Evolutionary conservation across 2,113 vertebrate genomes (phyloP).

Genomic region (Chlorocebus sabaeus): DNA sequence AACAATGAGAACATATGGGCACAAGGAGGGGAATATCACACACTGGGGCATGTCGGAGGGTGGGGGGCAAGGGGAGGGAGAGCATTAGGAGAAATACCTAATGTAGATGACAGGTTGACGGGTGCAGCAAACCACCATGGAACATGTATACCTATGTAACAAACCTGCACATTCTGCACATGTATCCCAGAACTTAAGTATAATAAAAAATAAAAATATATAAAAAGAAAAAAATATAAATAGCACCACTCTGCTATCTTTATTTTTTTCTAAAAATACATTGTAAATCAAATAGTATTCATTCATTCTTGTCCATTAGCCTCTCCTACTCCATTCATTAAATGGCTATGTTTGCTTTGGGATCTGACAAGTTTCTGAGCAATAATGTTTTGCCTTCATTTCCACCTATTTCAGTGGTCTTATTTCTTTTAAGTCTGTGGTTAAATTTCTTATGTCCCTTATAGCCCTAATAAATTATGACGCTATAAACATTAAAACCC

Average conservation of each 20-base stretch:
- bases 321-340: not conserved
- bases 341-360: not conserved
- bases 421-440: not conserved
- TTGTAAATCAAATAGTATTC: not conserved
- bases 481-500: not conserved
- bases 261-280: not conserved
- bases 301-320: not conserved
- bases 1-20: too few relatives aligned
- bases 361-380: not conserved
- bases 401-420: not conserved
- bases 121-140: too few relatives aligned
- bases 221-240: not conserved
- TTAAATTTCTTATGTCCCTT: not conserved
- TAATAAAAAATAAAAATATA: not conserved
- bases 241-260: not conserved
- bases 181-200: too few relatives aligned
- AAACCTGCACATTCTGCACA: too few relatives aligned
- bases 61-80: too few relatives aligned
- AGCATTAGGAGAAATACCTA: too few relatives aligned
- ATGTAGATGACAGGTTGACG: too few relatives aligned
- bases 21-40: too few relatives aligned
- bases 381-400: slow-evolving; percentile 10
- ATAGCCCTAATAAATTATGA: not conserved
- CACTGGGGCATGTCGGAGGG: too few relatives aligned
- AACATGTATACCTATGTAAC: too few relatives aligned